Evolutionary conservation across 2,113 vertebrate species (phyloP).

Genomic region (Corvus moneduloides): DNA sequence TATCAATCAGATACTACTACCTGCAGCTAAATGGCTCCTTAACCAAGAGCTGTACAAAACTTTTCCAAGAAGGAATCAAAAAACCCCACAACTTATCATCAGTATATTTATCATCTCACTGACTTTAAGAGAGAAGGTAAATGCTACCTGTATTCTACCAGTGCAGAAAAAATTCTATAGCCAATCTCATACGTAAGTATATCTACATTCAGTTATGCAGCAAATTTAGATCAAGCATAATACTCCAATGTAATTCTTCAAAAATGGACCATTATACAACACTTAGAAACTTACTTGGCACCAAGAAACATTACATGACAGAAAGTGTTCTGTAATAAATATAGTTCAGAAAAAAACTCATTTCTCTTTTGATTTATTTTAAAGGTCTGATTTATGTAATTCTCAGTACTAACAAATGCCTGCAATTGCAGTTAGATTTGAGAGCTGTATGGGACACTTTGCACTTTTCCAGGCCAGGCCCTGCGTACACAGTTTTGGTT

Average conservation of each 20-base stretch:
- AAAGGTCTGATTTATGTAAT: not conserved
- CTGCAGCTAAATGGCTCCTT: not conserved
- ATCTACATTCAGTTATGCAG: not conserved
- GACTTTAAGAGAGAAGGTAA: not conserved
- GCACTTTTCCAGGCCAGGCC: not conserved
- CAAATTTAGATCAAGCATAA: not conserved
- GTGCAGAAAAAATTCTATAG: not conserved
- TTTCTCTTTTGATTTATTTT: slow-evolving; percentile 1
- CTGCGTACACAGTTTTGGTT: not conserved
- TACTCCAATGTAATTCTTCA: not conserved
- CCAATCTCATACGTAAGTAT: not conserved
- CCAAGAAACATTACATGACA: not conserved
- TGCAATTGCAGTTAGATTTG: not conserved
- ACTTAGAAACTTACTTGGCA: not conserved
- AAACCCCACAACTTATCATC: not conserved
- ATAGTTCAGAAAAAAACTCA: slow-evolving; percentile 1
- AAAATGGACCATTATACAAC: not conserved
- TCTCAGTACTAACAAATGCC: not conserved
- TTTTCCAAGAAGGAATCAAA: not conserved
- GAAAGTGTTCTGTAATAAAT: slow-evolving; percentile 25
- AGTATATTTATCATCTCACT: not conserved
- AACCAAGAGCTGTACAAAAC: not conserved
- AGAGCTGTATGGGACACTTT: not conserved
- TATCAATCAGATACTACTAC: not conserved
- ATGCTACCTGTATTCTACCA: not conserved